Evolutionary conservation across 2,888 invertebrate species (phyloP).

Genomic region (Stenchaetothrips biformis): DNA sequence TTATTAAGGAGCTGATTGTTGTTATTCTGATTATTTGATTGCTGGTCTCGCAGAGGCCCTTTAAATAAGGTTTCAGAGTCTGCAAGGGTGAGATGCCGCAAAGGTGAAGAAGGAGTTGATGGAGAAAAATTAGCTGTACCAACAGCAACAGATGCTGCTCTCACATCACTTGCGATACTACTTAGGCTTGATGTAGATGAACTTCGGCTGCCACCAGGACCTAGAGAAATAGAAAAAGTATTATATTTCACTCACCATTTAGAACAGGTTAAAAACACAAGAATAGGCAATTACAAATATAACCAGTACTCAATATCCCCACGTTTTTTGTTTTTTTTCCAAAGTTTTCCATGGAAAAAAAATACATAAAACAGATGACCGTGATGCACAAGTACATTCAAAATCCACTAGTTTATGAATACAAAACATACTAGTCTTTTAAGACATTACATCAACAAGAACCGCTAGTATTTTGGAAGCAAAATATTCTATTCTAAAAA

Average conservation of each 20-base stretch:
- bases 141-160: not conserved
- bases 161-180: slow-evolving; percentile 51
- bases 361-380: too few species aligned
- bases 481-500: too few species aligned
- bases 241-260: not conserved
- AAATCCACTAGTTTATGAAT: too few species aligned
- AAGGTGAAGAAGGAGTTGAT: slow-evolving; percentile 24
- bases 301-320: not conserved
- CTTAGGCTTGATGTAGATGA: slow-evolving; percentile 61
- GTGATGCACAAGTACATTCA: too few species aligned
- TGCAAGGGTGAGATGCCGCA: not conserved
- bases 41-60: slow-evolving; percentile 45
- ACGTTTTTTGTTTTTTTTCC: not conserved
- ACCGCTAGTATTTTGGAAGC: too few species aligned
- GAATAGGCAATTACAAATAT: not conserved
- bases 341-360: not conserved
- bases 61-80: slow-evolving; percentile 36
- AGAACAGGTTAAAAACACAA: slow-evolving; percentile 4
- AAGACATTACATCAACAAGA: too few species aligned
- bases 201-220: slow-evolving; percentile 55
- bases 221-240: slow-evolving; percentile 38
- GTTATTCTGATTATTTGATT: slow-evolving; percentile 42
- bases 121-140: not conserved
- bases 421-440: too few species aligned
- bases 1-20: slow-evolving; percentile 32